Conservation (phyloP, 2,113 vertebrate species). For the Emydura subglobosa region DNA sequence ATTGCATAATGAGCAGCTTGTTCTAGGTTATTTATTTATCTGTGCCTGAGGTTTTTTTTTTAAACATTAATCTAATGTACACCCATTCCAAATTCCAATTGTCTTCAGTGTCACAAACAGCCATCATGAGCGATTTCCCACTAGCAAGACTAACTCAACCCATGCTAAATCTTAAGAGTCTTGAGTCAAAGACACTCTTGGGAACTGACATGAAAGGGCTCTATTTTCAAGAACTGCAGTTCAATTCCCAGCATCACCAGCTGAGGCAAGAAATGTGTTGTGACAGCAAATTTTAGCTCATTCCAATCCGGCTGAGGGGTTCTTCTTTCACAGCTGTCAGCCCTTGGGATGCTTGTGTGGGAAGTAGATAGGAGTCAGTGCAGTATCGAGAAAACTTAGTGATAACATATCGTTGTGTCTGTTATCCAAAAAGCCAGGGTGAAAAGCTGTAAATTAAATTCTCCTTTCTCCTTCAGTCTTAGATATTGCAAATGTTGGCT, state of each 20-base stretch:
- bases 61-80: neutral
- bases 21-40: neutral
- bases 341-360: neutral
- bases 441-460: neutral
- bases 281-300: neutral
- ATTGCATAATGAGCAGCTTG: neutral
- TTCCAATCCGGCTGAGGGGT: neutral
- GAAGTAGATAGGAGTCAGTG: neutral
- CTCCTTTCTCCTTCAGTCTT: neutral
- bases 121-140: neutral
- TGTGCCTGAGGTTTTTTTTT: neutral
- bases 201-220: neutral
- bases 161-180: neutral
- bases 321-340: fast-evolving
- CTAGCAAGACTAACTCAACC: neutral
- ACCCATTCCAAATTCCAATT: neutral
- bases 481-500: neutral
- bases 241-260: neutral
- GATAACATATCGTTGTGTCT: neutral
- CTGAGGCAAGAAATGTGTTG: fast-evolving
- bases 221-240: neutral
- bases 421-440: neutral
- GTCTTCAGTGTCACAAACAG: neutral
- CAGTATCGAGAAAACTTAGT: neutral
- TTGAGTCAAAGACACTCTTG: neutral